Conservation (phyloP, 2,113 vertebrate species). For the Psilopogon haemacephalus region DNA sequence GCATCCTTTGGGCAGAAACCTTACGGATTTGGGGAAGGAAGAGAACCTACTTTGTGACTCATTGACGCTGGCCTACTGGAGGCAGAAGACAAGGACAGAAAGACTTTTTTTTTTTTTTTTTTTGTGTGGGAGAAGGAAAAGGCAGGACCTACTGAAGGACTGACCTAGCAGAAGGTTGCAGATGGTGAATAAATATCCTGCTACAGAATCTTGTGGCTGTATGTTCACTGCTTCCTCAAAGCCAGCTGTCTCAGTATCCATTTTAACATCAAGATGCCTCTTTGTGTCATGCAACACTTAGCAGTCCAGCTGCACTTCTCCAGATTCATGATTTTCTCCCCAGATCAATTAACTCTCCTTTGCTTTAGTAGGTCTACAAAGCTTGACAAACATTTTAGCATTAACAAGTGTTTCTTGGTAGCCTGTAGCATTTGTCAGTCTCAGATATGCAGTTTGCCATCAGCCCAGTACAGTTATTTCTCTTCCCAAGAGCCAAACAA, state of each 20-base stretch:
- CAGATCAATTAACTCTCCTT: background rate
- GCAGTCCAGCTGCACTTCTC: background rate
- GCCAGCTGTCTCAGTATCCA: background rate
- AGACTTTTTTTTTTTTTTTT: background rate
- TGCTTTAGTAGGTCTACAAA: background rate
- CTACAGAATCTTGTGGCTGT: background rate
- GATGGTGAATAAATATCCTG: background rate
- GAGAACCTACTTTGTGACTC: background rate
- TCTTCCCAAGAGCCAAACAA: background rate
- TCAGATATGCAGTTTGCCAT: background rate
- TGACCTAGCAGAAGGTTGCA: background rate
- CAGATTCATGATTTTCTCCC: background rate
- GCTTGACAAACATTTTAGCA: background rate
- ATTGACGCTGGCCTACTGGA: background rate
- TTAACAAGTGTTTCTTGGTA: background rate
- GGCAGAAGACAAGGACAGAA: background rate
- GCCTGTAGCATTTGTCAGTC: background rate
- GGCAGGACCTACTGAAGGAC: background rate
- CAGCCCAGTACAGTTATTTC: background rate
- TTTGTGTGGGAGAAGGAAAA: background rate
- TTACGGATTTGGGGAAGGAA: background rate
- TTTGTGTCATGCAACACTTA: rapidly evolving
- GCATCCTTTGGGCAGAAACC: background rate
- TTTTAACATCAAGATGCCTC: background rate
- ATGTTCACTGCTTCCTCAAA: background rate